phyloP scores from a whole-genome alignment of 2,888 invertebrate species.

The Poecilus cupreus region DNA sequence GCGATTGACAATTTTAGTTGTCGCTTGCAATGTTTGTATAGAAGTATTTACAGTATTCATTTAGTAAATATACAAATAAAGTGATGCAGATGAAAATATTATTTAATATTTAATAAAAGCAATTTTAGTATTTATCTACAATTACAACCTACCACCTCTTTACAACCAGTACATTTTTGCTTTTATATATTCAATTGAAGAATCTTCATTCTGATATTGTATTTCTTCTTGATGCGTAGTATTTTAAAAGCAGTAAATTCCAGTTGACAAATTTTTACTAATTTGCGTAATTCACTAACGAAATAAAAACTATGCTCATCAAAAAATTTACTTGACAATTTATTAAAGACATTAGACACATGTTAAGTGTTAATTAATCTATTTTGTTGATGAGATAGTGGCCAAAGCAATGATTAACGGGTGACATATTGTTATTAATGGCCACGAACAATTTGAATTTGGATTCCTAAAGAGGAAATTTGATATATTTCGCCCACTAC shows the following conservation, averaged over 20 bases:
- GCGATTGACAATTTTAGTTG: neutral
- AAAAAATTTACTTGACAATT: neutral
- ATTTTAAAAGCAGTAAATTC: constrained; percentile 4
- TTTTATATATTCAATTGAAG: neutral
- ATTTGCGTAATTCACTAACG: constrained; percentile 4
- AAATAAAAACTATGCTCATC: neutral
- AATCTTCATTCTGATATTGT: neutral
- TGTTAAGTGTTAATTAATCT: constrained; percentile 8
- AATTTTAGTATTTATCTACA: neutral
- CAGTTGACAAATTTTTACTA: neutral
- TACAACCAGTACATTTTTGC: neutral
- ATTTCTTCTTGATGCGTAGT: neutral
- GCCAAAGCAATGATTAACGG: neutral
- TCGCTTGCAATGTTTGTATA: neutral
- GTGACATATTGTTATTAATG: neutral
- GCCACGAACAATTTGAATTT: neutral
- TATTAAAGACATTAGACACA: neutral
- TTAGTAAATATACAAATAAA: neutral
- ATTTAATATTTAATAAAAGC: neutral
- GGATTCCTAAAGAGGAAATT: too few species aligned
- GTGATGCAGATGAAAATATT: neutral
- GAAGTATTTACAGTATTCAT: neutral
- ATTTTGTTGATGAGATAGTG: constrained; percentile 4
- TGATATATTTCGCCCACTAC: too few species aligned
- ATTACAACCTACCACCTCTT: neutral